Conservation (phyloP, 2,888 invertebrate genomes). For the Chymomyza fuscimana region DNA sequence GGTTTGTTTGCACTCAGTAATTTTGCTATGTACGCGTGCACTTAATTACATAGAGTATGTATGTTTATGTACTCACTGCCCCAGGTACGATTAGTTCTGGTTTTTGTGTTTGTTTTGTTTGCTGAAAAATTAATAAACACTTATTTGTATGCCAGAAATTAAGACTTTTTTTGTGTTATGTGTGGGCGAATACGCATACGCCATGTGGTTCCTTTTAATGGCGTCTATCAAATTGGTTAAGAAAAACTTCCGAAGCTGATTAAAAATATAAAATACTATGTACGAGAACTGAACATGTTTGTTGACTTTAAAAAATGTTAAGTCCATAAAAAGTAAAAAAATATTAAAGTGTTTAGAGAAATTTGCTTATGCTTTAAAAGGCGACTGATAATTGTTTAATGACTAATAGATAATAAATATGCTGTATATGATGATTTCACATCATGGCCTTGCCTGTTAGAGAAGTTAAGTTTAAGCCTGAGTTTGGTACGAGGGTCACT, state of each 20-base stretch:
- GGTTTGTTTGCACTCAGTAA: neutral
- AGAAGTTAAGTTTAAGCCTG: neutral
- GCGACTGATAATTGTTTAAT: neutral
- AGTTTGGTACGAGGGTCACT: neutral
- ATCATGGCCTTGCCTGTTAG: neutral
- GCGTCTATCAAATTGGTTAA: slow-evolving; percentile 29
- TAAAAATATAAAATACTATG: neutral
- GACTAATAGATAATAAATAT: neutral
- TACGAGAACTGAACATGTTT: neutral
- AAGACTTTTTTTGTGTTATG: slow-evolving; percentile 13
- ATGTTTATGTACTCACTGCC: no score
- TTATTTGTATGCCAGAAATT: slow-evolving; percentile 34
- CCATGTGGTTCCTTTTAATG: slow-evolving; percentile 60
- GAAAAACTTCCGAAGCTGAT: slow-evolving; percentile 49
- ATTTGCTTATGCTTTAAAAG: neutral
- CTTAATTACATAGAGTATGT: no score
- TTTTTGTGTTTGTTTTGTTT: slow-evolving; percentile 33
- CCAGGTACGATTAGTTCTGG: neutral
- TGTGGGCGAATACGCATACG: slow-evolving; percentile 58
- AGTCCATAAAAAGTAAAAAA: neutral
- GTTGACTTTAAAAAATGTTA: neutral
- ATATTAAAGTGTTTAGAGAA: neutral
- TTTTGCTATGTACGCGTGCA: neutral
- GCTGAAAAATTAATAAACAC: slow-evolving; percentile 48
- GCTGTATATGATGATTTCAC: neutral